Evolutionary conservation across 64 coral and sea anemone species (phyloP), one percentile per base, ranked within the genome.

Genomic region (Platygyra sinensis): DNA sequence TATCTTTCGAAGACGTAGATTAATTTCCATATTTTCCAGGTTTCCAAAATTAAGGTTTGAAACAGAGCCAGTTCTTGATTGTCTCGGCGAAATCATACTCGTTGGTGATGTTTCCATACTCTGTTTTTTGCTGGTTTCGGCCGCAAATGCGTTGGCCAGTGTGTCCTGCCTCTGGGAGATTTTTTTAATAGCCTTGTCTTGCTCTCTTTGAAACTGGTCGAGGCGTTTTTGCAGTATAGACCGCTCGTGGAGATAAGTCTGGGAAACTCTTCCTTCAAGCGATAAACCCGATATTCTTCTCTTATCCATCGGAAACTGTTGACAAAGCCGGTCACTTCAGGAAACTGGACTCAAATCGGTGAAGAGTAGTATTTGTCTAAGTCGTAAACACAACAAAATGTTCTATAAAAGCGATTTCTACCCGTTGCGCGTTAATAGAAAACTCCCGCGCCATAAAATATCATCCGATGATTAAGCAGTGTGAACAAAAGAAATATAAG

Each of bases 201-300:
- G 52, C 57, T 80, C 78, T 30, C 28, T 80, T 80, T 62, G 54
- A 80, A 61, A 80, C 54, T 62, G 25, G 29, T 62, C 52, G 15
- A 80, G 57, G 8, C 57, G 28, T 54, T 80, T 80, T 20, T 24
- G 30, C 30, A 80, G 29, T 62, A 28, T 80, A 1, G 78, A 80
- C 29, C 55, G 78, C 55, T 80, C 78, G 78, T 62, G 78, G 28
- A 80, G 25, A 60, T 80, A 80, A 62, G 78, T 57, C 17, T 29
- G 4, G 17, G 78, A 80, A 54, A 20, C 55, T 57, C 32, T 80
- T 18, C 55, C 28, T 4, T 28, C 30, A 4, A 36, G 78, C 11
- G 28, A 20, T 6, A 80, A 60, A 62, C 31, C 29, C 25, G 25
- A 8, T 17, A 2, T 62, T 80, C 61, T 80, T 32, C 78, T 62